Evolutionary conservation across 2,888 invertebrate genomes (phyloP).

Genomic region (Phytoseiulus persimilis): DNA sequence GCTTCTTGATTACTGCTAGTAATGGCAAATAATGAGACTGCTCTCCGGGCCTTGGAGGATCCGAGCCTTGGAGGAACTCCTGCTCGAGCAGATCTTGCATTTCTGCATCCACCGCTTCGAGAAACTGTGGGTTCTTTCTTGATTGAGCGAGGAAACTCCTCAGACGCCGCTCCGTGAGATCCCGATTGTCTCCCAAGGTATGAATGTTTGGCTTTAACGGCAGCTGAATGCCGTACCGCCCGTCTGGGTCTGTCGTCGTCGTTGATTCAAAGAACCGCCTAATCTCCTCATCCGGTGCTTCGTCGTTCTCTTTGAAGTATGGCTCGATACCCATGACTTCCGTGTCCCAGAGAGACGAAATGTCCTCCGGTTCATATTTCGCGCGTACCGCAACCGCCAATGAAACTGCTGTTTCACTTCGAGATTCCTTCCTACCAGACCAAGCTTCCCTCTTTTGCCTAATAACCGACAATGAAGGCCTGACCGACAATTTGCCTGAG

Average conservation of each 20-base stretch:
- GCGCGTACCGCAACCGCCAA: not conserved
- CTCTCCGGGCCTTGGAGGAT: not conserved
- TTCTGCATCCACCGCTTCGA: too few relatives aligned
- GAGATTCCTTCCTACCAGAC: not conserved
- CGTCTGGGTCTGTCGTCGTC: not conserved
- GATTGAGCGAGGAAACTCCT: too few relatives aligned
- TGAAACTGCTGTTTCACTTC: not conserved
- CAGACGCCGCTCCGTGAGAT: too few relatives aligned
- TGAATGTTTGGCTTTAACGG: too few relatives aligned
- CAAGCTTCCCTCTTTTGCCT: not conserved
- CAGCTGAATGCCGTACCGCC: not conserved
- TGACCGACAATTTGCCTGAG: constrained; percentile 51
- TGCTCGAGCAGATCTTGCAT: too few relatives aligned
- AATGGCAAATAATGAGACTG: not conserved
- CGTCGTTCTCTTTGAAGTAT: not conserved
- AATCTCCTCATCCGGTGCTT: not conserved
- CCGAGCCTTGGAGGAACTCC: not conserved
- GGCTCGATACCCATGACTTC: not conserved
- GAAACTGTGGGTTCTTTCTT: too few relatives aligned
- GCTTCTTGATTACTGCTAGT: not conserved
- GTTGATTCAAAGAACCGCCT: not conserved
- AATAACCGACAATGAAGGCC: constrained; percentile 45
- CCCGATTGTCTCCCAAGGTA: not conserved
- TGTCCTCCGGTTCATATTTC: not conserved
- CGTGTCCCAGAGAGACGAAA: not conserved